Evolutionary conservation across 2,888 invertebrate genomes (phyloP), one percentile per base, ranked within the genome.

Genomic region (Eueremaeus valkanovi): DNA sequence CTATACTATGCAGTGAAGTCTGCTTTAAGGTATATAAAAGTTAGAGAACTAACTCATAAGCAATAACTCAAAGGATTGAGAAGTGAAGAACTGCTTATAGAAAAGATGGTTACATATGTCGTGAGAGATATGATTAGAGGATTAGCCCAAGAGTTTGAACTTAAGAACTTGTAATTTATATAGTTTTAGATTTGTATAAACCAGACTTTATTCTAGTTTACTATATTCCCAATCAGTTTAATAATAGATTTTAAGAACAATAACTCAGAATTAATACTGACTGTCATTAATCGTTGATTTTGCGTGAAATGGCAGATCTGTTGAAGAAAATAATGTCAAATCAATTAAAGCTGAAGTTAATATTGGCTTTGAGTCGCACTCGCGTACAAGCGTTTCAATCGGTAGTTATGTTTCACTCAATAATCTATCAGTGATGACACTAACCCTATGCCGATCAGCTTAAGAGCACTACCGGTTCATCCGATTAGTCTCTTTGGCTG

Each of bases 181-280:
- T 18, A 45, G 45, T 45, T 18, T 45, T 18, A 45, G 45, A 55
- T 55, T 55, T 21, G 55, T 27, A 55, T 27, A 55, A 55, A 55
- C 55, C 6, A 13, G 21, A 55, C 36, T 36, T 5, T 8, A 5
- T 36, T 36, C 11, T 5, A 11, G 27, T 24, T 63, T 8, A 63
- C 11, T 3, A 29, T 11, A 33, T 33, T 63, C 31, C 11, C 8
- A 11, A 63, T 63, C 18, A 33, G 18, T 63, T 27, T 63, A 63
- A 31, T 63, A 63, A 63, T 63, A 27, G 33, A 9, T 63, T 63
- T 63, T 63, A 63, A 63, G 31, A 63, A 33, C 33, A 63, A 63
- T 63, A 63, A 63, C 63, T 63, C 31, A 63, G 63, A 63, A 63
- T 63, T 63, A 55, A 55, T 55, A 63, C 63, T 63, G 18, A 63